Evolutionary conservation across 2,888 invertebrate genomes (phyloP).

Genomic region (Gonocerus acuteangulatus): DNA sequence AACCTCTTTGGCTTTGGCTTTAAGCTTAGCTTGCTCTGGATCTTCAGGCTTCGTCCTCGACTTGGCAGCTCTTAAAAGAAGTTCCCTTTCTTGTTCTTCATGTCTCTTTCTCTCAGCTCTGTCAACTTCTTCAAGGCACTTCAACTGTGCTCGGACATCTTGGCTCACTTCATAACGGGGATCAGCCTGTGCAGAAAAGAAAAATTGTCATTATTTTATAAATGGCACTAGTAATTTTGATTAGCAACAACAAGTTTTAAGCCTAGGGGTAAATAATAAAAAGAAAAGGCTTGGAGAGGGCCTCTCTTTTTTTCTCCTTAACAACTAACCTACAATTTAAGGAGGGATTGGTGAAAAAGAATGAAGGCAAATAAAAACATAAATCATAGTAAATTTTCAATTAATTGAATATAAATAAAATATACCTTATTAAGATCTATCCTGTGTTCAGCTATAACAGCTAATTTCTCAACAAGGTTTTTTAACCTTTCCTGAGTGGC

Average conservation of each 20-base stretch:
- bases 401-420: no score
- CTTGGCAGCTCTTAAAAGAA: conserved; percentile 86
- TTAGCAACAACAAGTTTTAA: no score
- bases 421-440: conserved; percentile 82
- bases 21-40: conserved; percentile 93
- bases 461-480: conserved; percentile 81
- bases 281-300: no score
- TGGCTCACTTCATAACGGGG: conserved; percentile 80
- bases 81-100: conserved; percentile 91
- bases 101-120: conserved; percentile 86
- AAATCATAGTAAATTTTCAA: no score
- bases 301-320: no score
- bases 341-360: no score
- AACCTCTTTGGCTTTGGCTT: conserved; percentile 83
- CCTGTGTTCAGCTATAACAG: conserved; percentile 88
- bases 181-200: conserved; percentile 47
- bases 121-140: conserved; percentile 94
- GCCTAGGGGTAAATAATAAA: no score
- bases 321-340: no score
- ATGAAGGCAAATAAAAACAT: no score
- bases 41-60: conserved; percentile 94
- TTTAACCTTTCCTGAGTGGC: conserved; percentile 90
- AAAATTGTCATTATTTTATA: conserved; percentile 13
- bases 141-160: conserved; percentile 86
- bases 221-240: no score